Percentiles rank a stretch among this genome's conserved stretches.
Conservation (phyloP, 2,888 invertebrate species). For the Macrosiphum euphorbiae region DNA sequence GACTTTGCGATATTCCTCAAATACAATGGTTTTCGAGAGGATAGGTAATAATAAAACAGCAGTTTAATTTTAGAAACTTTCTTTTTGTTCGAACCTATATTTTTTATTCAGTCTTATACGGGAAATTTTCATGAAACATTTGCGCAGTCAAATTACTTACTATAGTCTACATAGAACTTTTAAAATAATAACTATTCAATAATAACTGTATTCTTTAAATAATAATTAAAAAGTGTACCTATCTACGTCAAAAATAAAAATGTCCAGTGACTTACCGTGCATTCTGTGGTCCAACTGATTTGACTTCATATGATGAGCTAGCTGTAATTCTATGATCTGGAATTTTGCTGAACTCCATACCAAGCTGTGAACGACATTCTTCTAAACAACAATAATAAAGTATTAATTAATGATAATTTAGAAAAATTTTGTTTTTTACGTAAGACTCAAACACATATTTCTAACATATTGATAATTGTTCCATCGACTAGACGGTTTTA, state of each 20-base stretch:
- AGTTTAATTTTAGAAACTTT: conserved; percentile 51
- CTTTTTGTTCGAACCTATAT: conserved; percentile 45
- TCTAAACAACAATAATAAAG: conserved; percentile 70
- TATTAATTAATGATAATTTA: not conserved
- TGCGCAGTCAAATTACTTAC: not conserved
- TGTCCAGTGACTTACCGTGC: conserved; percentile 77
- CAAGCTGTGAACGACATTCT: conserved; percentile 81
- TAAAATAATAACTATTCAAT: not conserved
- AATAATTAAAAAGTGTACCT: not conserved
- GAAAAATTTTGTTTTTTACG: not conserved
- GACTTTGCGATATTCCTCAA: conserved; percentile 33
- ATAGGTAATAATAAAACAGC: conserved; percentile 55
- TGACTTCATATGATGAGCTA: conserved; percentile 87
- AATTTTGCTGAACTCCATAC: conserved; percentile 89
- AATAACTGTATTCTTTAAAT: not conserved
- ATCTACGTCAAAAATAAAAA: not conserved
- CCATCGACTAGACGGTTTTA: not conserved
- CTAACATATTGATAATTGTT: not conserved
- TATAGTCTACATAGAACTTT: not conserved
- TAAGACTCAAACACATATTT: not conserved
- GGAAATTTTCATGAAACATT: not conserved
- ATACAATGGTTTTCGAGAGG: conserved; percentile 33
- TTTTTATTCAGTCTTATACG: conserved; percentile 21
- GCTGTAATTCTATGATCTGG: conserved; percentile 87
- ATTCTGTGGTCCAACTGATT: conserved; percentile 89